Base-by-base conservation (phyloP, 2,113 vertebrate genomes). In the Chiloscyllium plagiosum region DNA sequence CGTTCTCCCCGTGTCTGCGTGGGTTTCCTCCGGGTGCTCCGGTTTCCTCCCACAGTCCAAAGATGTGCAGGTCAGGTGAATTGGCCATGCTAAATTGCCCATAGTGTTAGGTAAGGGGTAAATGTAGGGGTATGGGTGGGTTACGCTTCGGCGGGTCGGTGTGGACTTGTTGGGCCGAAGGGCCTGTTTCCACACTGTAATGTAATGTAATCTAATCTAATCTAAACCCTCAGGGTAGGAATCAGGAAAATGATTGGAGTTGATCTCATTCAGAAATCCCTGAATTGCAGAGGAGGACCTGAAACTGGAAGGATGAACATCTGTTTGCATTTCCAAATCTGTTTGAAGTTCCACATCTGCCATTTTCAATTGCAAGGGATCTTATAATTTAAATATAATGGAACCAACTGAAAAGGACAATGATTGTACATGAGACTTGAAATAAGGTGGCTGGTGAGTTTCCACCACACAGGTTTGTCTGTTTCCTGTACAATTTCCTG, bases 261-360 rank as follows among this genome's bases (percentile, higher is more conserved):
- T 83, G n/a, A 42, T 83, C 78, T 42, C 78, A 83, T 83, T 83
- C 37, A 37, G n/a, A 42, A 83, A 17, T 19, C 78, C 78, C 76
- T n/a, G 2, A 83, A 37, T 42, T 19, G 78, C n/a, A 37, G 76
- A 78, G 78, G n/a, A 83, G 78, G 78, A 15, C 78, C 78, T 19
- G 78, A 83, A 87, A 22, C 50, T 89, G 8, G 50, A 52, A 52
- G 15, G 12, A 15, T 83, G 78, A 83, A 37, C 78, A 83, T 83
- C 78, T 83, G 78, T 83, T 83, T 83, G 78, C 78, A 42, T 83
- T 83, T 83, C n/a, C 78, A 37, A 83, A 83, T 83, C n/a, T 83
- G 78, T 83, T 83, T 83, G n/a, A 83, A 42, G 78, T 83, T 83
- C 78, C 4, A 15, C n/a, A 17, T 83, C n/a, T 42, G n/a, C n/a